phyloP scores from a whole-genome alignment of 2,797 vertebrate genomes.

The Masticophis lateralis region DNA sequence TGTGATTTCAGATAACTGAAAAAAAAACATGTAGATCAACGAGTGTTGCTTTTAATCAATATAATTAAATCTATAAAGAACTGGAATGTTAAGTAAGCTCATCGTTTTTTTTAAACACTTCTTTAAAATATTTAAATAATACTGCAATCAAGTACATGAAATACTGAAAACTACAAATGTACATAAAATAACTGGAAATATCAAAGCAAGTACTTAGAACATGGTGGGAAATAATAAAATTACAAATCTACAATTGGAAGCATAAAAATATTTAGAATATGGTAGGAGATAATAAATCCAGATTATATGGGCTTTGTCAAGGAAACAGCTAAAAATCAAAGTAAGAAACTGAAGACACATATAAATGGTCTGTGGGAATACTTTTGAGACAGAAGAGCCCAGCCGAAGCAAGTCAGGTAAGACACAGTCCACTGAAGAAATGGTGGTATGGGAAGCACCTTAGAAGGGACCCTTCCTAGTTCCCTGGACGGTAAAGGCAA shows the following conservation, averaged over 20 bases:
- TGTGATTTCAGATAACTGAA: slow-evolving; percentile 16
- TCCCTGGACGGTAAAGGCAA: background rate
- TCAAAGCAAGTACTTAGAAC: background rate
- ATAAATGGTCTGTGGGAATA: background rate
- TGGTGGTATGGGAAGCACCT: background rate
- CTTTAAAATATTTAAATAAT: slow-evolving; percentile 1
- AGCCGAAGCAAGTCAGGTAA: background rate
- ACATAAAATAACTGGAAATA: background rate
- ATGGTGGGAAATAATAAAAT: background rate
- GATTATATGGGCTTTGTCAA: background rate
- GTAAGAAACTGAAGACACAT: background rate
- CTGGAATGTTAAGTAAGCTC: background rate
- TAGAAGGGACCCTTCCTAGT: background rate
- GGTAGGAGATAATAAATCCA: background rate
- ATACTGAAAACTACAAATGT: background rate
- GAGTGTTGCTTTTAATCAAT: slow-evolving; percentile 6
- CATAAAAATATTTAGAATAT: background rate
- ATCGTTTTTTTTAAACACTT: background rate
- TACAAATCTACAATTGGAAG: background rate
- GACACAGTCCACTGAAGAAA: background rate
- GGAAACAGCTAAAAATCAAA: background rate
- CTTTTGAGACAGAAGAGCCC: background rate
- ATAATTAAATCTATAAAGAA: background rate
- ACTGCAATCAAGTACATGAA: background rate
- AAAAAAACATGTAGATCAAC: slow-evolving; percentile 1